Evolutionary conservation across 1,140 invertebrate species (phyloP).

Genomic region (Drosophila insularis): DNA sequence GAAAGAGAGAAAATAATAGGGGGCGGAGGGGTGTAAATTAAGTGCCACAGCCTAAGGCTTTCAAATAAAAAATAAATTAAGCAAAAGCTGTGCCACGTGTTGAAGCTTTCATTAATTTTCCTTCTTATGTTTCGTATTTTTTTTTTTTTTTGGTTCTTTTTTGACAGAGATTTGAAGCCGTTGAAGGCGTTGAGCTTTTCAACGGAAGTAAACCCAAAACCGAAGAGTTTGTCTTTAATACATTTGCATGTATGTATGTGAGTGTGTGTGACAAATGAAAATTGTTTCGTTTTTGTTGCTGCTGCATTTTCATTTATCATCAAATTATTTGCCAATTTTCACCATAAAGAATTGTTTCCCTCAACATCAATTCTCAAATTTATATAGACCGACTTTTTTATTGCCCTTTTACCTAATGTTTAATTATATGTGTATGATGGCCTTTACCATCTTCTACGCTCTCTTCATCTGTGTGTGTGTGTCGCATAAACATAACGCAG

Average conservation of each 20-base stretch:
- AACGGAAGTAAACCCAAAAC: background rate
- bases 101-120: constrained; percentile 13
- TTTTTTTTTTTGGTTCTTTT: background rate
- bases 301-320: background rate
- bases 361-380: constrained; percentile 4
- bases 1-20: background rate
- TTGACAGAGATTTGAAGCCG: background rate
- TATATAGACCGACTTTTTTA: constrained; percentile 45
- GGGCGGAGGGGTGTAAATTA: constrained; percentile 3
- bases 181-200: background rate
- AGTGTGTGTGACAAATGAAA: background rate
- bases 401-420: constrained; percentile 62
- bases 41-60: constrained; percentile 14
- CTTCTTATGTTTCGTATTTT: background rate
- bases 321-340: constrained; percentile 10
- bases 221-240: background rate
- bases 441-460: constrained; percentile 28
- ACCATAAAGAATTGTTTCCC: constrained; percentile 4
- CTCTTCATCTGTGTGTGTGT: constrained; percentile 33
- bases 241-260: background rate
- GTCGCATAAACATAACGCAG: constrained; percentile 77
- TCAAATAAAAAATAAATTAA: constrained; percentile 18
- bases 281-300: background rate
- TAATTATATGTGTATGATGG: constrained; percentile 66
- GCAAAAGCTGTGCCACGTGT: constrained; percentile 19